Conservation (phyloP, 1,140 invertebrate genomes). For the Lordiphosa clarofinis region DNA sequence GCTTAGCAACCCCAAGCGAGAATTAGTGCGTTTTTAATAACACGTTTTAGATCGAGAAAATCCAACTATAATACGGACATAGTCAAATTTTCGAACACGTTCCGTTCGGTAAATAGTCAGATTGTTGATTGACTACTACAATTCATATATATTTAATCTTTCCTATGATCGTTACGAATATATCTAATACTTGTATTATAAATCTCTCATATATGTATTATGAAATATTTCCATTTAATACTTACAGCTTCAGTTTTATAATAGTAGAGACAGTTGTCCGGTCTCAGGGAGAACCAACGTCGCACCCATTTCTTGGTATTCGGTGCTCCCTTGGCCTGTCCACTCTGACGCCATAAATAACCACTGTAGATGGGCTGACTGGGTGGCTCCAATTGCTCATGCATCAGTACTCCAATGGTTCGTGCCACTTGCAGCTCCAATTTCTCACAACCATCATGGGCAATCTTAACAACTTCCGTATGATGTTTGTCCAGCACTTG, state of each 20-base stretch:
- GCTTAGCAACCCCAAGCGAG: too few species aligned
- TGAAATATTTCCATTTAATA: slow-evolving; percentile 10
- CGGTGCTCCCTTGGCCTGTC: slow-evolving; percentile 81
- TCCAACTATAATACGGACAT: too few species aligned
- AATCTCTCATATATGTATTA: too few species aligned
- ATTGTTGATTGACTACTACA: too few species aligned
- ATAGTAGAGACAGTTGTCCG: slow-evolving; percentile 96
- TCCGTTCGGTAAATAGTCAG: too few species aligned
- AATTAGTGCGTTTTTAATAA: too few species aligned
- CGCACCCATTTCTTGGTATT: slow-evolving; percentile 89
- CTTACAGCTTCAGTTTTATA: slow-evolving; percentile 93
- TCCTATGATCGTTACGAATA: too few species aligned
- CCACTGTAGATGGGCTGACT: slow-evolving; percentile 86
- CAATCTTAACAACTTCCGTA: slow-evolving; percentile 96
- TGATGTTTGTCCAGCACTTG: slow-evolving; percentile 95
- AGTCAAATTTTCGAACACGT: too few species aligned
- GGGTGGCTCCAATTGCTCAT: slow-evolving; percentile 82
- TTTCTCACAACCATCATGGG: slow-evolving; percentile 91
- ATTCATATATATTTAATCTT: too few species aligned
- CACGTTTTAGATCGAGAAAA: too few species aligned
- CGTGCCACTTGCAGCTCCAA: slow-evolving; percentile 93
- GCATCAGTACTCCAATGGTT: slow-evolving; percentile 89
- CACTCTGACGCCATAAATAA: slow-evolving; percentile 88
- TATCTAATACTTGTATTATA: too few species aligned
- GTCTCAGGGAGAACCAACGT: slow-evolving; percentile 93